Percentiles rank a stretch among this genome's conserved stretches.
Conservation (phyloP, 1,140 invertebrate genomes). For the Lamellibrachia luymesi region DNA sequence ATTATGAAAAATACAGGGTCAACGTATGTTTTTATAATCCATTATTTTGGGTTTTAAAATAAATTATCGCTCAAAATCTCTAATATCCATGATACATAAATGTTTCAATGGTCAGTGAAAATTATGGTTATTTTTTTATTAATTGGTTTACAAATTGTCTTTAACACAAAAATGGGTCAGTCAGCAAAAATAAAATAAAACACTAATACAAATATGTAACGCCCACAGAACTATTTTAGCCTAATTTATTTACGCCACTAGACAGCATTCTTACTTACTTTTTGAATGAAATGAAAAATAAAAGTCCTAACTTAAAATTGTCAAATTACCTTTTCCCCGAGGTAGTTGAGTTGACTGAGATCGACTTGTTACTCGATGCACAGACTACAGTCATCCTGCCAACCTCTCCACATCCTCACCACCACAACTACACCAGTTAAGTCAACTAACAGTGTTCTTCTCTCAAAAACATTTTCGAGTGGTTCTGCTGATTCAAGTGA, state of each 20-base stretch:
- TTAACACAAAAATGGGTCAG: too few species aligned
- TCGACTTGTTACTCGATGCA: constrained; percentile 81
- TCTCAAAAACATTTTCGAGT: too few species aligned
- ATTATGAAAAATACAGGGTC: neutral
- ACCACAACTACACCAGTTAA: neutral
- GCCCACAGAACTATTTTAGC: too few species aligned
- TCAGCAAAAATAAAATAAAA: too few species aligned
- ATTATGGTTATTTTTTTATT: too few species aligned
- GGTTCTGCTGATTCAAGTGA: too few species aligned
- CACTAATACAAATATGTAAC: too few species aligned
- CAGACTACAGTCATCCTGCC: constrained; percentile 43
- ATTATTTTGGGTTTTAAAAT: neutral
- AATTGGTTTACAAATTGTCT: too few species aligned
- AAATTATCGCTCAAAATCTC: neutral
- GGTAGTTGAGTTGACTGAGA: constrained; percentile 75
- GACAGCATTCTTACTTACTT: neutral
- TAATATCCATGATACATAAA: too few species aligned
- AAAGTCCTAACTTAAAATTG: neutral
- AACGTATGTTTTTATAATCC: neutral
- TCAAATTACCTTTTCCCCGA: constrained; percentile 66
- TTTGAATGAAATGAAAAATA: too few species aligned
- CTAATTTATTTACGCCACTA: too few species aligned
- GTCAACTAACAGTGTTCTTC: neutral
- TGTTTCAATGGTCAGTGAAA: too few species aligned
- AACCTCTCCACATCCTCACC: neutral